phyloP scores from a whole-genome alignment of 1,140 invertebrate genomes.

The Portunus trituberculatus region DNA sequence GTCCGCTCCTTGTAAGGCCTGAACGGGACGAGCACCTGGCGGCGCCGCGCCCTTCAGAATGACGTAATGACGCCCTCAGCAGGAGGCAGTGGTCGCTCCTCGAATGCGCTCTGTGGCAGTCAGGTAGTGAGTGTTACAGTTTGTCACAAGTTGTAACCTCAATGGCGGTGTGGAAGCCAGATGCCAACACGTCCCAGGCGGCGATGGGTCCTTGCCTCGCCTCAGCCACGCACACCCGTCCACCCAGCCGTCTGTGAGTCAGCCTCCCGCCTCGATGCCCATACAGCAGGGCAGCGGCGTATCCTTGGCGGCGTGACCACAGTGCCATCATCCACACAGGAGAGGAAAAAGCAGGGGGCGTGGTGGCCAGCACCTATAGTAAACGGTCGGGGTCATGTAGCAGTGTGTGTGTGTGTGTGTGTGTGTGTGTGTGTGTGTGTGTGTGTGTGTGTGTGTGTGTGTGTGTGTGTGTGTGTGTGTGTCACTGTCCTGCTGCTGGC shows the following conservation, averaged over 20 bases:
- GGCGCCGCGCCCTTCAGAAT: neutral
- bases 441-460: constrained; percentile 35
- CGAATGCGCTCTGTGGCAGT: neutral
- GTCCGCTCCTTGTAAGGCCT: neutral
- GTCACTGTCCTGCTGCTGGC: neutral
- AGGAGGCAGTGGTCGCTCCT: neutral
- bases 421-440: neutral
- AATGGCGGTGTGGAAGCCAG: neutral
- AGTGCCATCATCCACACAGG: too few species aligned
- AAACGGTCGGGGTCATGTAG: too few species aligned
- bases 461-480: neutral
- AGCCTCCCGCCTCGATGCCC: neutral
- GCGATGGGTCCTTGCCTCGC: neutral
- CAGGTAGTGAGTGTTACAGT: neutral
- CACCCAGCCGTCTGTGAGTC: neutral
- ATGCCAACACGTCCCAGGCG: neutral
- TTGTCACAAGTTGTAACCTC: neutral
- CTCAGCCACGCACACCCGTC: neutral
- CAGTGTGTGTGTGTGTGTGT: too few species aligned
- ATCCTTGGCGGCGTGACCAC: neutral
- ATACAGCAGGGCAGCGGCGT: neutral
- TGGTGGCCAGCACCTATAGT: too few species aligned
- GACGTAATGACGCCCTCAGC: neutral
- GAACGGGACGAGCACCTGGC: neutral
- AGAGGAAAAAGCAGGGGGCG: too few species aligned